Evolutionary conservation across 2,797 vertebrate genomes (phyloP), one percentile per base, ranked within the genome.

Genomic region (Chaunax sp.): DNA sequence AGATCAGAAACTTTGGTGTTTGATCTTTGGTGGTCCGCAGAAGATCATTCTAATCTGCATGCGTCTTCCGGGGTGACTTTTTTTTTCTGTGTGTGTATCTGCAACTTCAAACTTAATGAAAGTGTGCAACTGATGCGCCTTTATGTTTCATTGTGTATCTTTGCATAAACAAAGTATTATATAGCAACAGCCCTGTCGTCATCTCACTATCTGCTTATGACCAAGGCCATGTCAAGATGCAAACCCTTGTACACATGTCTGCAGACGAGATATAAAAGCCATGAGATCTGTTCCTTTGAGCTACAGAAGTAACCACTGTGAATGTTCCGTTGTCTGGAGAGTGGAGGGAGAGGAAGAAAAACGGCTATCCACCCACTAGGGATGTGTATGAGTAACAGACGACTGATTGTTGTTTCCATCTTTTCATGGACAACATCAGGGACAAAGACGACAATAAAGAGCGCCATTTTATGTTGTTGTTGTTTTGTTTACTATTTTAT

Each of bases 251-350:
- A 25, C 30, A 22, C 45, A 19, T 6, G 28, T 61, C 60, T 46
- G 44, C 41, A 23, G 49, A 46, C 28, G 20, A 69, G 43, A 78
- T 41, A 64, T 64, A 46, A 60, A 67, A 52, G 14, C 28, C 38
- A n/a, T 56, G 30, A 49, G 33, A 60, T 63, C 33, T 77, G 22
- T 51, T 50, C 30, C 11, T 62, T 16, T 25, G 49, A 73, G 19
- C 52, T 55, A 54, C 64, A 80, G n/a, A 82, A 81, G 80, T 64
- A 87, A 77, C 58, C 50, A 13, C 4, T 18, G 40, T 64, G 28
- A 55, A 64, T 44, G 54, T 22, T 75, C 15, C 51, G 64, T 22
- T 64, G 43, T 65, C 40, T 75, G 67, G 37, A 57, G 37, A 62
- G 64, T 5, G 19, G 30, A 19, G 51, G 19, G 44, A 46, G 44